Conservation (phyloP, 2,797 vertebrate genomes). For the Gymnopithys bicolor region DNA sequence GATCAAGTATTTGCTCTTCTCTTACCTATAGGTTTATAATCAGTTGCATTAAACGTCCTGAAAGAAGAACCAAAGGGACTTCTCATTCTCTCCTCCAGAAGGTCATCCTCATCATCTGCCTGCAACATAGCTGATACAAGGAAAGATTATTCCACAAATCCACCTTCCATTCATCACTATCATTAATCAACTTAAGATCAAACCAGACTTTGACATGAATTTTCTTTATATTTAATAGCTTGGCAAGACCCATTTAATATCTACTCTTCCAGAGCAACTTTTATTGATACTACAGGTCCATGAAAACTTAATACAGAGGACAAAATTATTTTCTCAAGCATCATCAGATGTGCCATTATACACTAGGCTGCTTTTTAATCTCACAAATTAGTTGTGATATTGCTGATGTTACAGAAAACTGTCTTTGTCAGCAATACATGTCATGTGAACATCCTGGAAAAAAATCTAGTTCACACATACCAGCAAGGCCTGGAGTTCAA, state of each 20-base stretch:
- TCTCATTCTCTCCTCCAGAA: slow-evolving; percentile 98
- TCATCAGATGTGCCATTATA: not conserved
- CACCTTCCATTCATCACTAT: not conserved
- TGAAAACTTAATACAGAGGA: not conserved
- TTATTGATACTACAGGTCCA: not conserved
- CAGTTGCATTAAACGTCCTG: slow-evolving; percentile 97
- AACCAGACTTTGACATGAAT: not conserved
- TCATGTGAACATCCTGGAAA: not conserved
- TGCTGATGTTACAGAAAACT: slow-evolving; percentile 7
- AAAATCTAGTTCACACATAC: not conserved
- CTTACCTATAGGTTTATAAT: slow-evolving; percentile 98
- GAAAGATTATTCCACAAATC: slow-evolving; percentile 11
- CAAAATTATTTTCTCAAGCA: not conserved
- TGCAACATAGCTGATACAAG: slow-evolving; percentile 91
- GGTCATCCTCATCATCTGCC: slow-evolving; percentile 96
- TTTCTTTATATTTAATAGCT: not conserved
- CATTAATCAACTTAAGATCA: not conserved
- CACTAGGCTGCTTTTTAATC: not conserved
- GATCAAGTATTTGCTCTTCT: not conserved
- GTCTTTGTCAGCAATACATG: not conserved
- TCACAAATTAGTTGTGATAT: not conserved
- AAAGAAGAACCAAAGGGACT: slow-evolving; percentile 98
- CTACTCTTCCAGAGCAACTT: not conserved
- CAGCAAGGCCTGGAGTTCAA: not conserved
- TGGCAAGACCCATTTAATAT: not conserved